Conservation (phyloP, 2,888 invertebrate species). For the Rhopalosiphum nymphaeae region DNA sequence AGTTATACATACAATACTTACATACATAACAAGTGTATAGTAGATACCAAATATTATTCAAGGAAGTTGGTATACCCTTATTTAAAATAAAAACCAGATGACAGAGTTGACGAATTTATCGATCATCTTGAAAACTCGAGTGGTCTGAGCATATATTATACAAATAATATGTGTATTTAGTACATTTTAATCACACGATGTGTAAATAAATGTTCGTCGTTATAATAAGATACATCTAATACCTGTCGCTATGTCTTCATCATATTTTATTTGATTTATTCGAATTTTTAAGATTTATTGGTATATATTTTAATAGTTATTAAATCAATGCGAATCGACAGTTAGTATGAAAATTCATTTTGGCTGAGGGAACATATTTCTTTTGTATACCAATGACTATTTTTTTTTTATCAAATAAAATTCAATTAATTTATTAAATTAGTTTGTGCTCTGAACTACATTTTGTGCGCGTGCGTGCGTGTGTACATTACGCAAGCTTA, state of each 20-base stretch:
- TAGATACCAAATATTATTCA: background rate
- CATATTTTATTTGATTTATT: background rate
- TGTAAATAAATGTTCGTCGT: background rate
- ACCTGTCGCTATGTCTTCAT: background rate
- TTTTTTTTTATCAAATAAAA: background rate
- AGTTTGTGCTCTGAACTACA: background rate
- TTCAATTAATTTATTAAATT: background rate
- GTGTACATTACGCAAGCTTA: background rate
- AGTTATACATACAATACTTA: background rate
- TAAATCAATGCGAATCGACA: background rate
- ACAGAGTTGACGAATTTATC: constrained; percentile 4
- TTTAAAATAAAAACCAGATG: background rate
- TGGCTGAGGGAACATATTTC: background rate
- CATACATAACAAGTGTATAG: background rate
- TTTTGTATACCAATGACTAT: background rate
- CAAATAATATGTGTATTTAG: background rate
- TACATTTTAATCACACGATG: background rate
- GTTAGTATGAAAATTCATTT: background rate
- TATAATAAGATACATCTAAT: background rate
- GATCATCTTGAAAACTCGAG: constrained; percentile 9
- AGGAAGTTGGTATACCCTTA: background rate
- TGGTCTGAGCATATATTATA: background rate
- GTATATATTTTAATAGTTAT: background rate
- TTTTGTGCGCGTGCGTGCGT: background rate
- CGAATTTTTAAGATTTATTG: background rate